A percentile compares a stretch with the other conserved stretches of the same genome.
Evolutionary conservation across 1,140 invertebrate species (phyloP).

Genomic region (Musca domestica): DNA sequence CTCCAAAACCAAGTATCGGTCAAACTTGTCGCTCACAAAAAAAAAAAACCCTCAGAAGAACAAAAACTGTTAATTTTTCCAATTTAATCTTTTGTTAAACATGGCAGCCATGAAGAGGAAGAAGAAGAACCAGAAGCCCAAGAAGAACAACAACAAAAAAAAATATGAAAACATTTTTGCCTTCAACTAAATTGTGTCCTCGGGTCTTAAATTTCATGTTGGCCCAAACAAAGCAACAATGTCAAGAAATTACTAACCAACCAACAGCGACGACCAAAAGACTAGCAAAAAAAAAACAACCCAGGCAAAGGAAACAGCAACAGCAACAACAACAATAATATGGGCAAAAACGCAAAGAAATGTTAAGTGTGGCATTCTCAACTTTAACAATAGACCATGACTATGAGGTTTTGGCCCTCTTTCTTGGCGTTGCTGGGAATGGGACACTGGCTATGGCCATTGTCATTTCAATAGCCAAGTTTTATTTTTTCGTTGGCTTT

Average conservation of each 20-base stretch:
- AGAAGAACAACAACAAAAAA: too few species aligned
- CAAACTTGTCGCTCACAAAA: too few species aligned
- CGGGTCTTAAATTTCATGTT: conserved; percentile 19
- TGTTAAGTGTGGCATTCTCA: background rate
- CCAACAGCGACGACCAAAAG: background rate
- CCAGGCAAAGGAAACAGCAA: background rate
- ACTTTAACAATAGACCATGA: conserved; percentile 15
- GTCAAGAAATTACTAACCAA: background rate
- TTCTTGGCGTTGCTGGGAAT: too few species aligned
- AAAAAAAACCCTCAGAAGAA: too few species aligned
- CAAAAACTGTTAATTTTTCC: too few species aligned
- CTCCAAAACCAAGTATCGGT: too few species aligned
- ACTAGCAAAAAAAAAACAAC: background rate
- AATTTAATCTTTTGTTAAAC: too few species aligned
- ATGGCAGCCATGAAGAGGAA: too few species aligned
- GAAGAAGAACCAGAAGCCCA: too few species aligned
- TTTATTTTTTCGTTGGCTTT: too few species aligned
- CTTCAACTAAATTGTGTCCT: conserved; percentile 17
- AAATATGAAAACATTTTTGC: background rate
- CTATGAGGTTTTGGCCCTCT: conserved; percentile 3
- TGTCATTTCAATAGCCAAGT: too few species aligned
- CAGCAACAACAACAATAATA: background rate
- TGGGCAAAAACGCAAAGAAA: background rate
- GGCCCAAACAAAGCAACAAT: background rate
- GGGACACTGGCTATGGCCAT: background rate